A percentile compares a stretch with the other conserved stretches of the same genome.
Evolutionary conservation across 2,113 vertebrate genomes (phyloP).

Genomic region (Boleophthalmus pectinirostris): DNA sequence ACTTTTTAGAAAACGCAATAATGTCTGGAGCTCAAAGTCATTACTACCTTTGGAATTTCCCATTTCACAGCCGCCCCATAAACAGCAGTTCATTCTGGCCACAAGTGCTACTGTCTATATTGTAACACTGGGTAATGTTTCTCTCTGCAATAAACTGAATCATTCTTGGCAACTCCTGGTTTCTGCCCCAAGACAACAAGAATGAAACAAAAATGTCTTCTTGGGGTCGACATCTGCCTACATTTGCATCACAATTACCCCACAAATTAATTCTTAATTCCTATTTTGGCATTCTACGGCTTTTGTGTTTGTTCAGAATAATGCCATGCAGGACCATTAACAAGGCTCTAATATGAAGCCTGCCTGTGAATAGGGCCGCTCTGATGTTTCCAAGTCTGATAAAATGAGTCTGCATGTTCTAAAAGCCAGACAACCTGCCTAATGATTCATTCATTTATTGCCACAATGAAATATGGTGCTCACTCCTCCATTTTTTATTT

Average conservation of each 20-base stretch:
- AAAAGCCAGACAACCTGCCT: conserved; percentile 39
- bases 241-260: conserved; percentile 60
- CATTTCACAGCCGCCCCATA: neutral
- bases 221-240: conserved; percentile 46
- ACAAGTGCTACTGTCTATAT: neutral
- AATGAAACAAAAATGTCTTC: conserved; percentile 36
- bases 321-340: conserved; percentile 43
- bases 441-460: conserved; percentile 55
- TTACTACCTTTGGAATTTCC: conserved; percentile 2
- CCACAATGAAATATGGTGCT: conserved; percentile 27
- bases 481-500: neutral
- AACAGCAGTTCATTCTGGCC: conserved; percentile 9
- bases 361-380: conserved; percentile 38
- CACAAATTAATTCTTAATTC: conserved; percentile 60
- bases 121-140: conserved; percentile 13
- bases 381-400: conserved; percentile 43
- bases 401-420: conserved; percentile 44
- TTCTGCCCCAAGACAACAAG: conserved; percentile 32
- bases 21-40: neutral
- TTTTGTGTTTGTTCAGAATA: conserved; percentile 55
- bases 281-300: conserved; percentile 50
- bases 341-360: conserved; percentile 36
- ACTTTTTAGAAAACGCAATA: neutral
- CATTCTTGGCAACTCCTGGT: conserved; percentile 13
- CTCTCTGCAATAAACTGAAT: conserved; percentile 25